Evolutionary conservation across 2,888 invertebrate species (phyloP).

Genomic region (Tiliacea citrago): DNA sequence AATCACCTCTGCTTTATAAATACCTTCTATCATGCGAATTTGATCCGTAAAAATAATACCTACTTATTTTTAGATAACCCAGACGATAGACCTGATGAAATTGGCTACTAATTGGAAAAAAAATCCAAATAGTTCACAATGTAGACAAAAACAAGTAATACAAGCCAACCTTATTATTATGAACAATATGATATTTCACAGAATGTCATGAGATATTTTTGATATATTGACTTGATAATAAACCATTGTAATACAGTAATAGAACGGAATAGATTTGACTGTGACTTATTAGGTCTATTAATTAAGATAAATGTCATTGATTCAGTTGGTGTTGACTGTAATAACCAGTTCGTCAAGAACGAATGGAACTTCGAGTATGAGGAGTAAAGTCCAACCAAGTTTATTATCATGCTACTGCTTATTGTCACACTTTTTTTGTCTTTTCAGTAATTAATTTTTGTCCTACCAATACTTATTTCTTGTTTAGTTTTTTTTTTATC

Average conservation of each 20-base stretch:
- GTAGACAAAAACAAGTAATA: conserved; percentile 42
- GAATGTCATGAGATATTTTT: conserved; percentile 49
- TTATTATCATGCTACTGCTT: background rate
- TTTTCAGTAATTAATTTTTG: background rate
- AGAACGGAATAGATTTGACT: conserved; percentile 48
- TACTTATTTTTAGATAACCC: background rate
- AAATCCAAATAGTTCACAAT: conserved; percentile 7
- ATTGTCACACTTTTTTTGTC: background rate
- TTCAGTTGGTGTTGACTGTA: conserved; percentile 19
- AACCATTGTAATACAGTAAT: conserved; percentile 44
- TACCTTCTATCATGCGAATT: background rate
- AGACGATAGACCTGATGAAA: conserved; percentile 12
- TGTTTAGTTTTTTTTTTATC: background rate
- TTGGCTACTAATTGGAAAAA: background rate
- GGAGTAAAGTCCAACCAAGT: background rate
- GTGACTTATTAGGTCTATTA: conserved; percentile 58
- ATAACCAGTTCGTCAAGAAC: conserved; percentile 28
- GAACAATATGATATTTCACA: conserved; percentile 38
- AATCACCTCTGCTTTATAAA: too few relatives aligned
- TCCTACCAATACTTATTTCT: background rate
- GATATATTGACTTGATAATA: conserved; percentile 35
- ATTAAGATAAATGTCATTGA: conserved; percentile 61
- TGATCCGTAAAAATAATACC: conserved; percentile 3
- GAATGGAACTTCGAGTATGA: background rate
- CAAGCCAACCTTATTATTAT: conserved; percentile 19